phyloP scores from a whole-genome alignment of 2,888 invertebrate genomes.

The Melanophora roralis region DNA sequence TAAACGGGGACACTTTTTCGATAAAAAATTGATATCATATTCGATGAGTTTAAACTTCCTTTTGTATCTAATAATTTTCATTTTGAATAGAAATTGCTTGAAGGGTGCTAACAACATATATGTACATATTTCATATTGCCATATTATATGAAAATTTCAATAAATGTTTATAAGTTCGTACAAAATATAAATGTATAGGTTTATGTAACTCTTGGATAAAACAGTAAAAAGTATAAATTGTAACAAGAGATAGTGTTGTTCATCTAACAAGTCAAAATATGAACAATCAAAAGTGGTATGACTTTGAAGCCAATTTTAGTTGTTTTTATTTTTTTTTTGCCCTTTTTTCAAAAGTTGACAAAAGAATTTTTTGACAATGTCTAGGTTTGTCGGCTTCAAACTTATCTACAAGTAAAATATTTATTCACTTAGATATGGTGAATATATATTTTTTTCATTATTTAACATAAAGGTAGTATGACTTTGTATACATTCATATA shows the following conservation, averaged over 20 bases:
- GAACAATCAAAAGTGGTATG: slow-evolving; percentile 32
- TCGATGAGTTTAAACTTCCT: no score
- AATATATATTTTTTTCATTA: neutral
- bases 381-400: slow-evolving; percentile 62
- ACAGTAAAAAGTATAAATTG: slow-evolving; percentile 24
- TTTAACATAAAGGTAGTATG: slow-evolving; percentile 3
- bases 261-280: slow-evolving; percentile 51
- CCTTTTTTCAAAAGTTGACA: slow-evolving; percentile 58
- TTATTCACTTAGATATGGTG: slow-evolving; percentile 3
- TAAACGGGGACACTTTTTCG: no score
- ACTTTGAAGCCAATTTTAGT: slow-evolving; percentile 57
- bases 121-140: slow-evolving; percentile 19
- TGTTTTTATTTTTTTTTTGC: slow-evolving; percentile 6
- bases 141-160: slow-evolving; percentile 2
- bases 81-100: no score
- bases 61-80: no score
- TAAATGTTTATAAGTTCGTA: neutral
- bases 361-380: slow-evolving; percentile 65
- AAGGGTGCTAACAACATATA: no score
- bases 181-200: neutral
- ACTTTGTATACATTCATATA: neutral
- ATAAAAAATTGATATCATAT: no score
- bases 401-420: slow-evolving; percentile 29
- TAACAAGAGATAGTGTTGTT: slow-evolving; percentile 52
- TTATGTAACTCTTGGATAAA: neutral